Evolutionary conservation across 2,113 vertebrate genomes (phyloP), one percentile per base, ranked within the genome.

Genomic region (Hydropotes inermis): DNA sequence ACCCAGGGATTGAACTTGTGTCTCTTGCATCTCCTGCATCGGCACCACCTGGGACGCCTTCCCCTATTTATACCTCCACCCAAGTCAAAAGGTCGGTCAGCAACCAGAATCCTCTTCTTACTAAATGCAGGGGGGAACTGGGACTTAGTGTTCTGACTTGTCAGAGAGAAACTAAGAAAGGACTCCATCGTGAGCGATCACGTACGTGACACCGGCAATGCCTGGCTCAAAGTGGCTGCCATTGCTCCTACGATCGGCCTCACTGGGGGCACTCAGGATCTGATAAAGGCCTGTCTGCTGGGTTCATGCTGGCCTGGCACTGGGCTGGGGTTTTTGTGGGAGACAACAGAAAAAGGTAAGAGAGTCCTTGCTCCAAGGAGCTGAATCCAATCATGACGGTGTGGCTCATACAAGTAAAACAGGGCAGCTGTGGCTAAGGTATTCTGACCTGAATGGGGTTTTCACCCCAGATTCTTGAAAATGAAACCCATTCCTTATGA

Each of bases 121-220:
- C 57, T 23, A 30, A 78, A 43, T 6, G 21, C 30, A 52, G 17
- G 23, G 2, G 43, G 52, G 45, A 19, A 19, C 78, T 5, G 15
- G 61, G 25, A 74, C 52, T 58, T 4, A 0, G 16, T 14, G 36
- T 84, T 14, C n/a, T 93, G 17, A 8, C 6, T 12, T n/a, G 57
- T 79, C 84, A 70, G 23, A 36, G 0, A 52, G 58, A 45, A 28
- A 58, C 28, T 21, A 36, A 28, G 12, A 61, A 7, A 83, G 33
- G 13, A 11, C 25, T 87, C 39, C 4, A 0, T 10, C 10, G 0
- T 13, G 33, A 64, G 67, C 15, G 60, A 1, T 13, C 2, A 2
- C 0, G 1, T 16, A 2, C 0, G 3, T 4, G 14, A 33, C 7
- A 17, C 7, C 70, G 1, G 10, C 30, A 14, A 28, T 0, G 19